Base-by-base conservation (phyloP, 1,140 invertebrate genomes). In the Onthophagus taurus region DNA sequence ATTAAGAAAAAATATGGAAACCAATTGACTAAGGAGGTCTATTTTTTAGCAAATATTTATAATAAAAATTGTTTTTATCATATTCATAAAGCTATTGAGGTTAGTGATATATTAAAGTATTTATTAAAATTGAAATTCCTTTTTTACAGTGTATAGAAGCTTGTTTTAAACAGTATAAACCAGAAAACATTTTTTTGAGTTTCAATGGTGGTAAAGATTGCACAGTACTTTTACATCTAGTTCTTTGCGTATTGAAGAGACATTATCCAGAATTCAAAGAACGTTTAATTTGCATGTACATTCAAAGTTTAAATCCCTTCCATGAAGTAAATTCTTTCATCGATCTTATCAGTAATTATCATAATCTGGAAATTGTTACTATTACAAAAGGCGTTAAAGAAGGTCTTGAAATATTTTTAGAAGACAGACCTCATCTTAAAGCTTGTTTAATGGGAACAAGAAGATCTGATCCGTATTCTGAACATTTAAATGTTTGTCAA, bases 171-270 rank as follows among this genome's bases (percentile, higher is more conserved):
- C 51, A 63, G 33, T 89, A 80, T 55, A 65, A 71, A 24, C 47
- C 76, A 14, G 72, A 84, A 48, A 79, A 90, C 64, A 63, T 91
- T 31, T 90, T 90, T 58, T 58, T 97, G 21, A 86, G 87, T 42
- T 98, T 97, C 58, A 97, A 97, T 67, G 94, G 95, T 18, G 95
- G 95, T 5, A 98, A 98, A 69, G 95, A 98, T 69, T 97, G 94
- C 61, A 95, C 90, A 2, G 88, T 83, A 1, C 68, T 96, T 12
- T 67, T 96, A 39, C 86, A 96, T 66, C 62, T 96, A 18, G 69
- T 76, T 17, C 66, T 81, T 53, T 72, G 77, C 5, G 64, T 87
- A 14, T 61, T 82, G 23, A 68, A 72, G 52, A 72, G 74, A 45
- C 73, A 72, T 37, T 70, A 60, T 48, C 47, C 55, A 0, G 13